These are phyloP conservation scores for Labrus mixtus DNA, from an alignment of 2,113 vertebrate genomes.

Conservation along the genomic window DNA sequence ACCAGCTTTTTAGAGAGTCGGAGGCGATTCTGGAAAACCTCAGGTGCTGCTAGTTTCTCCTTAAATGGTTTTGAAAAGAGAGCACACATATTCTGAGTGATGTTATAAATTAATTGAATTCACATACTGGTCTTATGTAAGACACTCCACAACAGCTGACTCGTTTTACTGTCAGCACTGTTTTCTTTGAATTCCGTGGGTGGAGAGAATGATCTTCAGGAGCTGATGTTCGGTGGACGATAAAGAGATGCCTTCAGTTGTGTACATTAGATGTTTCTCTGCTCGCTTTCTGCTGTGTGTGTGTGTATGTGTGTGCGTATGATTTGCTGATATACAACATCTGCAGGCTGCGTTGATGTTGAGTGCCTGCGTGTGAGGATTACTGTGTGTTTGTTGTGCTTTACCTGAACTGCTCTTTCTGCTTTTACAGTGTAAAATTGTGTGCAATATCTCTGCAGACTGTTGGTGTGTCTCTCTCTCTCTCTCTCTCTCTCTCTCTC, in stretches of 20 bases:
- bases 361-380: slow-evolving; percentile 47
- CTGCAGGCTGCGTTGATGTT: slow-evolving; percentile 41
- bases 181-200: slow-evolving; percentile 21
- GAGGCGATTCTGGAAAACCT: slow-evolving; percentile 1
- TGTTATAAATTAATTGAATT: slow-evolving; percentile 4
- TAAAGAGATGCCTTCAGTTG: slow-evolving; percentile 65
- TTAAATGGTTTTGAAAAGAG: neutral
- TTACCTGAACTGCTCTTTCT: slow-evolving; percentile 50
- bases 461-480: slow-evolving; percentile 39
- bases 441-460: slow-evolving; percentile 76
- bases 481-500: slow-evolving; percentile 30
- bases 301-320: neutral
- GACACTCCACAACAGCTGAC: slow-evolving; percentile 38
- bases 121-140: slow-evolving; percentile 12
- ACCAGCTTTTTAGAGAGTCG: neutral
- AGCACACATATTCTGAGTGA: neutral
- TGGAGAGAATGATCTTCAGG: slow-evolving; percentile 7
- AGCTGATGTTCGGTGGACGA: slow-evolving; percentile 25
- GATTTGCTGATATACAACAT: slow-evolving; percentile 40
- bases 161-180: neutral
- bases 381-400: slow-evolving; percentile 14
- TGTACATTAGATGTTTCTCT: slow-evolving; percentile 62
- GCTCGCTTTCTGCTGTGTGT: slow-evolving; percentile 22
- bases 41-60: neutral
- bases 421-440: slow-evolving; percentile 74